These are phyloP conservation scores for Lepidocyrtoides sp. DNA, from an alignment of 2,888 invertebrate species.

Conservation along the genomic window DNA sequence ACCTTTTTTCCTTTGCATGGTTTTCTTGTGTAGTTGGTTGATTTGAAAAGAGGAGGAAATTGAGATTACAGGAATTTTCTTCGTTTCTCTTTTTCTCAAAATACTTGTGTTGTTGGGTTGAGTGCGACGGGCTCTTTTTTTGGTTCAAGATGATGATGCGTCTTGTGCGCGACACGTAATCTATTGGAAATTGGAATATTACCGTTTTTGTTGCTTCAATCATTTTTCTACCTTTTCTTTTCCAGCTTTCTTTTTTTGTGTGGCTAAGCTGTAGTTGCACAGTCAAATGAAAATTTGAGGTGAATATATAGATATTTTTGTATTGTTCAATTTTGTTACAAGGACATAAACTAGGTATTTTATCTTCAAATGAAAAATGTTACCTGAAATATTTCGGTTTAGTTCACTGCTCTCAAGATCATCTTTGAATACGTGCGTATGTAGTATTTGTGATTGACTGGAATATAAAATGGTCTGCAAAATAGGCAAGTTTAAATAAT, in stretches of 20 bases:
- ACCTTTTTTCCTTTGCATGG: not conserved
- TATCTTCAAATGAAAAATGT: too few species aligned
- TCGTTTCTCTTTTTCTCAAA: not conserved
- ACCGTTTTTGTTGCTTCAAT: slow-evolving; percentile 21
- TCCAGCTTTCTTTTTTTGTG: too few species aligned
- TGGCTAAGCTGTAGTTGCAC: too few species aligned
- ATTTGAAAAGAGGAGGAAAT: slow-evolving; percentile 57
- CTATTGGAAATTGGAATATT: slow-evolving; percentile 66
- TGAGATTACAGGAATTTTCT: slow-evolving; percentile 61
- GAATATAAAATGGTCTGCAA: too few species aligned
- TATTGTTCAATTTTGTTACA: not conserved
- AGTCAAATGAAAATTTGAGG: too few species aligned
- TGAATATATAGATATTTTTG: too few species aligned
- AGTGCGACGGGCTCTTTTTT: not conserved
- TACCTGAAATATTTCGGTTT: too few species aligned
- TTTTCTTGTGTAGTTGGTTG: slow-evolving; percentile 17
- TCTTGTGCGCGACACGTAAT: slow-evolving; percentile 50
- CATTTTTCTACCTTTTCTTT: not conserved
- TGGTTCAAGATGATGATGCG: not conserved
- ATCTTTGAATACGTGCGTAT: too few species aligned
- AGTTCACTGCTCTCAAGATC: too few species aligned
- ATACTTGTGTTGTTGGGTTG: not conserved
- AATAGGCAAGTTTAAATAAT: too few species aligned
- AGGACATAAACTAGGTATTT: too few species aligned
- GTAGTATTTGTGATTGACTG: too few species aligned